Evolutionary conservation across 2,888 invertebrate species (phyloP), one percentile per base, ranked within the genome.

Genomic region (Aradus depressus): DNA sequence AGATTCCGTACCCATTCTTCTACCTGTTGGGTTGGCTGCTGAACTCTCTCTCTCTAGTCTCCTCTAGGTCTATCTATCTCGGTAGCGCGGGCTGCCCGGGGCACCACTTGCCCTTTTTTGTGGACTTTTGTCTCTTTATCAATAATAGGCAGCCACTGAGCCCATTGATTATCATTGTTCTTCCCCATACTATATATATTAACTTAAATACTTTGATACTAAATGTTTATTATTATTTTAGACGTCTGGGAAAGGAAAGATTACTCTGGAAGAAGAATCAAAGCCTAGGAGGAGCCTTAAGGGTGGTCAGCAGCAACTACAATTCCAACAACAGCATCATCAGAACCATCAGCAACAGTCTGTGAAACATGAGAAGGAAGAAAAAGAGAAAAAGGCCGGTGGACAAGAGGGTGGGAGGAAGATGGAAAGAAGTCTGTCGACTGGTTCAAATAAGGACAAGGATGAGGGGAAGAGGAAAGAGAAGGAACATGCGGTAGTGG

Each of bases 401-500:
- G 31, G 10, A 10, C n/a, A 8, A 31, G 31, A 31, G 12, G 12
- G 8, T n/a, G 12, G 12, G 31, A 31, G 8, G 31, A 31, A n/a
- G 8, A n/a, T n/a, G n/a, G 12, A 31, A 10, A 31, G 10, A 10
- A n/a, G 8, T 10, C 31, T 48, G 19, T 18, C 52, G 19, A 19
- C 53, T 22, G 49, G 22, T 10, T 14, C 16, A 10, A 41, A 39
- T 43, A 18, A 42, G 5, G 25, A 6, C 10, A 14, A 10, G 1
- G 26, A 25, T 25, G 26, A n/a, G 3, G 31, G 31, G 42, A 47
- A 18, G 32, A 21, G 4, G n/a, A 16, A 25, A 19, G 18, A 6
- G 59, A 10, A 28, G 28, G 28, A 28, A 28, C 28, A 28, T 28
- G 28, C 28, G 12, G 50, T 58, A n/a, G 54, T 56, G 37, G 44